Conservation (phyloP, 2,797 vertebrate species). For the Cryptoblepharus egeriae region DNA sequence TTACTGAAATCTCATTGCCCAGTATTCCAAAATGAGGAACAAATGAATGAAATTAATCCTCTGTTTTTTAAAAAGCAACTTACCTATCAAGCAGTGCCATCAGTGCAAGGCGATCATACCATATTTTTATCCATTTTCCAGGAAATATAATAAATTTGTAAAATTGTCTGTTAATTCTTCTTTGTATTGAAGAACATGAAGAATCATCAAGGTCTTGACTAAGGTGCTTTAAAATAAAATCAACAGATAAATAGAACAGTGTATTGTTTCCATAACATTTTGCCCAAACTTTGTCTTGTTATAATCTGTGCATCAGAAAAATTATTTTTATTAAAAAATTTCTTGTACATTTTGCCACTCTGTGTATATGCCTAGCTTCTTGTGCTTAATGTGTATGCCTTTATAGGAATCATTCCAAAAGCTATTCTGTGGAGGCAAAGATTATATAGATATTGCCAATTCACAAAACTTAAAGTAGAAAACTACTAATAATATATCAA, state of each 20-base stretch:
- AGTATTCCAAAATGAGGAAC: background rate
- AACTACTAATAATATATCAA: background rate
- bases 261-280: slow-evolving; percentile 20
- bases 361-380: background rate
- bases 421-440: background rate
- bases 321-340: background rate
- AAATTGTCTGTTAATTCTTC: slow-evolving; percentile 88
- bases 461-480: background rate
- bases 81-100: slow-evolving; percentile 92
- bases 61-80: slow-evolving; percentile 20
- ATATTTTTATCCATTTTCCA: slow-evolving; percentile 93
- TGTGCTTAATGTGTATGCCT: background rate
- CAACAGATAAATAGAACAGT: slow-evolving; percentile 40
- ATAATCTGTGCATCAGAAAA: background rate
- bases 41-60: background rate
- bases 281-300: background rate
- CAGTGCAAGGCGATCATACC: slow-evolving; percentile 92
- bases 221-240: slow-evolving; percentile 67
- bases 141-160: slow-evolving; percentile 94
- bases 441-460: background rate
- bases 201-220: slow-evolving; percentile 84
- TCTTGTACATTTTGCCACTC: slow-evolving; percentile 41
- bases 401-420: background rate
- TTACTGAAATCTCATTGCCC: background rate
- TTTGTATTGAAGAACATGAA: slow-evolving; percentile 87